Evolutionary conservation across 1,140 invertebrate genomes (phyloP), one percentile per base, ranked within the genome.

Genomic region (Dolichoris vasculosae): DNA sequence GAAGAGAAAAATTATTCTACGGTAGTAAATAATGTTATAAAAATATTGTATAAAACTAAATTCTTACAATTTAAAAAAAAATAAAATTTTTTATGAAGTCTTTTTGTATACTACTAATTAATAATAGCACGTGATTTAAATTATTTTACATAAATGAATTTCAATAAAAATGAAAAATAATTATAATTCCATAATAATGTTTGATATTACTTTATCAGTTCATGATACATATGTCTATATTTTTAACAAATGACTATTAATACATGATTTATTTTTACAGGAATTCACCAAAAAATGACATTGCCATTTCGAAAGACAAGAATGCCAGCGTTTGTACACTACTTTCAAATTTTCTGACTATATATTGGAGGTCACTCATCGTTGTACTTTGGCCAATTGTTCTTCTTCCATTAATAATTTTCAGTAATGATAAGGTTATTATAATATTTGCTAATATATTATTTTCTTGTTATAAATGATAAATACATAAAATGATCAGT

Each of bases 291-390:
- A 64, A 78, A 73, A 78, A 82, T n/a, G 38, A 67, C 17, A 76
- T 17, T 30, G 8, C 55, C 1, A 75, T 63, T 13, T 35, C 64
- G 13, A 71, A 67, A 86, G 51, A 73, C 15, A 71, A 89, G 35
- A 83, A 88, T 9, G 48, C 69, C 0, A 85, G 67, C 6, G 89
- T 88, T 82, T 59, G 87, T 9, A 80, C 20, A 55, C 78, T 92
- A 48, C 64, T 93, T 1, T 40, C 86, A 23, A 89, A 87, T 77
- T 93, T 93, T 69, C 32, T 93, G 2, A 46, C 67, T 9, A 84
- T 93, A 81, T 96, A 96, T 87, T 96, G 96, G 96, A 95, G 94
- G 88, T 94, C 95, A 8, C 87, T 95, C 0, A 90, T 96, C 13
- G 94, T 96, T 30, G 93, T 96, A 38, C 30, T 95, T 35, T 95